These are phyloP conservation scores for Latrodectus elegans DNA, from an alignment of 2,888 invertebrate genomes.

Conservation along the genomic window DNA sequence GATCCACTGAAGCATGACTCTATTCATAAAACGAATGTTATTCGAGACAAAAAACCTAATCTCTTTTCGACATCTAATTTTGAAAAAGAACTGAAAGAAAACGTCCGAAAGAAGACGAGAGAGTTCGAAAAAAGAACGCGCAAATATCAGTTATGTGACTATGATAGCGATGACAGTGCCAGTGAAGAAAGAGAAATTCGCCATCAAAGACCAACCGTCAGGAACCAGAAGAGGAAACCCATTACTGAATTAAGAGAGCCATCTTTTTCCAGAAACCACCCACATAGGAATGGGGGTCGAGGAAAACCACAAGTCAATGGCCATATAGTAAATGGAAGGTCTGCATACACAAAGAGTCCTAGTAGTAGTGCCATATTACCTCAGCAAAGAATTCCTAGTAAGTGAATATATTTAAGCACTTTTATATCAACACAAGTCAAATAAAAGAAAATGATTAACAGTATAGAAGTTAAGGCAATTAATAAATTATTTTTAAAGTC, in stretches of 20 bases:
- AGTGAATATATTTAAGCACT: background rate
- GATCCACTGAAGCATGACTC: conserved; percentile 4
- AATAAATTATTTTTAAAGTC: too few species aligned
- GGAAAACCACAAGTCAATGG: conserved; percentile 35
- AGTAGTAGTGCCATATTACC: conserved; percentile 37
- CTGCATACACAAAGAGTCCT: conserved; percentile 31
- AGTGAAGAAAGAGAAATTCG: conserved; percentile 44
- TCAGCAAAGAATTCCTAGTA: conserved; percentile 46
- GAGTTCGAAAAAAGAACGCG: conserved; percentile 55
- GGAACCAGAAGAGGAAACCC: conserved; percentile 33
- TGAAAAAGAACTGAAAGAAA: conserved; percentile 59
- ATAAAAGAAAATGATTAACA: too few species aligned
- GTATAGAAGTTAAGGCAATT: too few species aligned
- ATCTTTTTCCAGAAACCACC: conserved; percentile 65
- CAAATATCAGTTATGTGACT: conserved; percentile 31
- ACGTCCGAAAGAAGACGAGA: conserved; percentile 50
- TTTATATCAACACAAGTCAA: too few species aligned
- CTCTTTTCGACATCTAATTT: conserved; percentile 38
- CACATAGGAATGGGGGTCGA: conserved; percentile 53
- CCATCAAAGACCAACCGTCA: conserved; percentile 20
- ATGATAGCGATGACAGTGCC: conserved; percentile 57
- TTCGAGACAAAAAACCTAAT: background rate
- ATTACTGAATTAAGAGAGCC: conserved; percentile 10
- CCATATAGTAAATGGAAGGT: conserved; percentile 38
- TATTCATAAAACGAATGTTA: background rate